Conservation (phyloP, 2,888 invertebrate genomes). For the Arge pagana region DNA sequence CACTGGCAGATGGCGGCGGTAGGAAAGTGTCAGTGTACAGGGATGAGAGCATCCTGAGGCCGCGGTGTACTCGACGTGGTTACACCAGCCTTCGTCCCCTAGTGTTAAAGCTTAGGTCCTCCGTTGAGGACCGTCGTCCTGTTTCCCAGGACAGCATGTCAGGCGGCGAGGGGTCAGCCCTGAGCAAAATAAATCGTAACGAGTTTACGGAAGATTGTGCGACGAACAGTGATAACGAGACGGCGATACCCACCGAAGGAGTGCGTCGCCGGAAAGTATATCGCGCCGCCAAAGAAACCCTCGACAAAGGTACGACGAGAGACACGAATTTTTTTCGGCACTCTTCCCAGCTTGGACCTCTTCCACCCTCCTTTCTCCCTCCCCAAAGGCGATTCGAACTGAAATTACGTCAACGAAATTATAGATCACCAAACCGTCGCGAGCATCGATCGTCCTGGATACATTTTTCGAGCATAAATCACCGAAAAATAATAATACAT, state of each 20-base stretch:
- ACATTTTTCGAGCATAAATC: no score
- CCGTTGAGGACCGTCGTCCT: conserved; percentile 49
- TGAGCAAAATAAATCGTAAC: conserved; percentile 30
- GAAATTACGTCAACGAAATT: no score
- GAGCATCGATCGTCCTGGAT: no score
- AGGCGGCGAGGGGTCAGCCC: conserved; percentile 57
- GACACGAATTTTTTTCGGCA: no score
- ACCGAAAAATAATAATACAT: no score
- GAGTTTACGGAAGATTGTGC: conserved; percentile 35
- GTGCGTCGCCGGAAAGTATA: conserved; percentile 63
- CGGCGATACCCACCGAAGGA: conserved; percentile 46
- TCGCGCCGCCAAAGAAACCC: conserved; percentile 64
- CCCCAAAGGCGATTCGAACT: no score
- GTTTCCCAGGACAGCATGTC: conserved; percentile 49
- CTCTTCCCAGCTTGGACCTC: no score
- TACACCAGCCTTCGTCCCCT: no score
- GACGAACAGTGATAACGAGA: conserved; percentile 38
- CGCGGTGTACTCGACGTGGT: conserved; percentile 1
- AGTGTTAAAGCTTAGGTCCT: conserved; percentile 53
- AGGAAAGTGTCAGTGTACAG: neutral
- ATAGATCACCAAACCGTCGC: no score
- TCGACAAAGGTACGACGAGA: conserved; percentile 64
- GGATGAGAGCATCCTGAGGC: conserved; percentile 3
- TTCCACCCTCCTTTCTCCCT: no score
- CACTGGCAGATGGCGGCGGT: conserved; percentile 13